Base-by-base conservation (phyloP, 2,797 vertebrate genomes). In the Schizothorax lantsangensis region DNA sequence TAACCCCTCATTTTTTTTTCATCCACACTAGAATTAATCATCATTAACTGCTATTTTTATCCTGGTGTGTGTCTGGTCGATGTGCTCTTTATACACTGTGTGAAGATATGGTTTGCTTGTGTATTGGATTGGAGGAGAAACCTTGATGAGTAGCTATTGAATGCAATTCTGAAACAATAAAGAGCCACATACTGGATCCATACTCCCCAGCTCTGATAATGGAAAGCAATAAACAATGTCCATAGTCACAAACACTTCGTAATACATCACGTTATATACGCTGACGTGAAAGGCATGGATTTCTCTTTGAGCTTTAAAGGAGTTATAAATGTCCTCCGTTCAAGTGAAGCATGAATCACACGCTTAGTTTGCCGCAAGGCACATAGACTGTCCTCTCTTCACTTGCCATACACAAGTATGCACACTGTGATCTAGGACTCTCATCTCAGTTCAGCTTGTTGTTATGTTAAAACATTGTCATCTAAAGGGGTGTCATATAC, bases 11-110 rank as follows among this genome's bases (percentile, higher is more conserved):
- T 59, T 47, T 14, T 72, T 38, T 40, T 30, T 68, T 33, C 43
- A 26, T 84, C 77, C 45, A 52, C 30, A 68, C 68, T 72, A 19
- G 47, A 72, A 71, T 54, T 19, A 52, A 54, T 57, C n/a, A 38
- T 74, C 33, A 81, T 86, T 77, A 77, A 52, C 40, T 33, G 59
- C 49, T 82, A 77, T 75, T 79, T 81, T 82, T 88, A 77, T 77
- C 62, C 30, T 15, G 21, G 7, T 49, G 19, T 33, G 21, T 80
- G 23, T 69, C 12, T 82, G 23, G 49, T 73, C 26, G 19, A 62
- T 33, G 8, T 17, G 47, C 78, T 77, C 81, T 59, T 62, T 9
- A 69, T 36, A 26, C 2, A 68, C 1, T 26, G 21, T 40, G 14
- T 19, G 15, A 68, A 36, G 64, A 17, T 45, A 81, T 59, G 43